Evolutionary conservation across 2,113 vertebrate species (phyloP).

Genomic region (Holacanthus passer): DNA sequence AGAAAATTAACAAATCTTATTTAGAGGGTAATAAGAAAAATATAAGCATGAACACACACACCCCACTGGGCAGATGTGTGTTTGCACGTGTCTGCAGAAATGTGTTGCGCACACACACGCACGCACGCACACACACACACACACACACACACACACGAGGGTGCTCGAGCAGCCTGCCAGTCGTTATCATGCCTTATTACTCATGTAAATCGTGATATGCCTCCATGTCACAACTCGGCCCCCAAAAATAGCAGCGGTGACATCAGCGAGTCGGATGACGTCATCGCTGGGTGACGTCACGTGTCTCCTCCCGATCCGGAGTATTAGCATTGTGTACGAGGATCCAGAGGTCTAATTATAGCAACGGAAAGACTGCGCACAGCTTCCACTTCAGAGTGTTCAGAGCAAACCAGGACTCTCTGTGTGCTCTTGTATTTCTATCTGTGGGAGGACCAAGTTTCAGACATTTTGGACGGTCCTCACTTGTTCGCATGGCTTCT

Average conservation of each 20-base stretch:
- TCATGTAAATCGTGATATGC: conserved; percentile 66
- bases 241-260: conserved; percentile 70
- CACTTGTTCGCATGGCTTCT: not conserved
- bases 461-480: not conserved
- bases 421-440: conserved; percentile 2
- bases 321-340: conserved; percentile 58
- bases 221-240: conserved; percentile 58
- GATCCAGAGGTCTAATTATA: conserved; percentile 66
- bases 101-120: conserved; percentile 30
- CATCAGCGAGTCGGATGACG: conserved; percentile 56
- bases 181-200: conserved; percentile 69
- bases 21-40: conserved; percentile 8
- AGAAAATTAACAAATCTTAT: conserved; percentile 18
- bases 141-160: conserved; percentile 26
- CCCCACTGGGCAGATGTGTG: conserved; percentile 10
- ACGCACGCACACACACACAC: not conserved
- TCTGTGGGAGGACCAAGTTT: not conserved
- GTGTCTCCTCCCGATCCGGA: conserved; percentile 47
- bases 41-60: not conserved
- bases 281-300: conserved; percentile 59
- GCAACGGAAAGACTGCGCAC: conserved; percentile 32
- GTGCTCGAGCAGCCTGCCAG: conserved; percentile 51
- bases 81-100: conserved; percentile 1
- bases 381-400: conserved; percentile 41
- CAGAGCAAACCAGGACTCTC: conserved; percentile 33